A percentile compares a stretch with the other conserved stretches of the same genome.
These are phyloP conservation scores for Pachymerium ferrugineum DNA, from an alignment of 2,888 invertebrate species.

Conservation along the genomic window DNA sequence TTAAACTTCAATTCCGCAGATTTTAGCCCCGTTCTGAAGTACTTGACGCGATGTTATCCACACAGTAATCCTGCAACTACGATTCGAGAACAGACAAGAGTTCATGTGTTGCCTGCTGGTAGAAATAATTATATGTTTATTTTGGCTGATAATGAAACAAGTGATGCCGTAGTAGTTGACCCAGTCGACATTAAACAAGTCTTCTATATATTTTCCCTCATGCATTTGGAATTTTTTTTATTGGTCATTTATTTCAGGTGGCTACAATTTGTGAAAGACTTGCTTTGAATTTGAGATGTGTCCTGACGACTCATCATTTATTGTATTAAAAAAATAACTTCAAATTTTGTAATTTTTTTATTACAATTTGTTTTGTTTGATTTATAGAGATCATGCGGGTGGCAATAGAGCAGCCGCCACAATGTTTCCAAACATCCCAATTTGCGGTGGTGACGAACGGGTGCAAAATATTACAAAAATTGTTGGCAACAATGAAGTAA, in stretches of 20 bases:
- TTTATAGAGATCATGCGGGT: conserved; percentile 17
- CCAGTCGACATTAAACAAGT: conserved; percentile 49
- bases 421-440: background rate
- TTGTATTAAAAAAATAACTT: background rate
- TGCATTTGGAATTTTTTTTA: background rate
- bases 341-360: background rate
- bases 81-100: background rate
- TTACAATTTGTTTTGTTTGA: background rate
- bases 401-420: background rate
- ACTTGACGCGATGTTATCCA: too few species aligned
- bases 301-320: conserved; percentile 17
- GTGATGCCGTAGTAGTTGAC: conserved; percentile 47
- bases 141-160: conserved; percentile 46
- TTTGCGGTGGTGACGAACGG: conserved; percentile 16
- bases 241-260: background rate
- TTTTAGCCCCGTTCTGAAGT: too few species aligned
- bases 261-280: background rate
- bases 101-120: conserved; percentile 45
- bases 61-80: background rate
- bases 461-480: conserved; percentile 9
- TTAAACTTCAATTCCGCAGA: too few species aligned
- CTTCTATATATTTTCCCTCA: background rate
- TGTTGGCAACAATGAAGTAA: background rate
- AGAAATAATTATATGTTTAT: conserved; percentile 51
- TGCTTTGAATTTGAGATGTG: background rate